Percentiles rank a stretch among this genome's conserved stretches.
These are phyloP conservation scores for Larimichthys polyactis DNA, from an alignment of 2,113 vertebrate species.

Conservation along the genomic window DNA sequence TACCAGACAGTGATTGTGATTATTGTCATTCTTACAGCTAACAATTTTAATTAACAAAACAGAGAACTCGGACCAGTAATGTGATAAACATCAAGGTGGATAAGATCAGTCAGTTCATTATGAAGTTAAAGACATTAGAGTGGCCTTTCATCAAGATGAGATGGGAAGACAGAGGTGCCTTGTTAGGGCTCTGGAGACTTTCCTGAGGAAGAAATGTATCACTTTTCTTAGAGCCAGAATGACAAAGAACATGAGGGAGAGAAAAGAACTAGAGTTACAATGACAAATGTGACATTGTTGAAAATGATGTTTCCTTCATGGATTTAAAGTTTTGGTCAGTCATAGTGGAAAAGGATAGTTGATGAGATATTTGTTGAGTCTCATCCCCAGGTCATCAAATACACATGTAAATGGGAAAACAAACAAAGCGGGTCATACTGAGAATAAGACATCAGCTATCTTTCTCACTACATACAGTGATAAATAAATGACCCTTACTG, in stretches of 20 bases:
- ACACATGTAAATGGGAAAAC: no score
- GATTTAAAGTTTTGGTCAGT: no score
- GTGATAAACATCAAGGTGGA: conserved; percentile 18
- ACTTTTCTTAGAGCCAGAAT: neutral
- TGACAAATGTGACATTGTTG: conserved; percentile 4
- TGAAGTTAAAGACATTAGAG: conserved; percentile 4
- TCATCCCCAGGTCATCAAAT: no score
- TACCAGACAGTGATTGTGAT: conserved; percentile 6
- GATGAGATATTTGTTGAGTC: no score
- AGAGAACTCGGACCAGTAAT: neutral
- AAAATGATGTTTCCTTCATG: neutral
- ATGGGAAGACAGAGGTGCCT: conserved; percentile 11
- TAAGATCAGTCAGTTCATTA: neutral
- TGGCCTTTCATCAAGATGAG: conserved; percentile 1
- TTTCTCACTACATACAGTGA: no score
- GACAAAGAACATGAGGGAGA: neutral
- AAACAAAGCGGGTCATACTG: no score
- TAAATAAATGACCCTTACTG: no score
- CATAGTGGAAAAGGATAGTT: no score
- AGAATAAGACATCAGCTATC: no score
- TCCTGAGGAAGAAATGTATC: conserved; percentile 13
- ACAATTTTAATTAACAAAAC: conserved; percentile 7
- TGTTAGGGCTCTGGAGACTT: neutral
- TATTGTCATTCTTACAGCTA: neutral
- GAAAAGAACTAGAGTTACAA: neutral